Base-by-base conservation (phyloP, 2,797 vertebrate genomes). In the Poecilia wingei region DNA sequence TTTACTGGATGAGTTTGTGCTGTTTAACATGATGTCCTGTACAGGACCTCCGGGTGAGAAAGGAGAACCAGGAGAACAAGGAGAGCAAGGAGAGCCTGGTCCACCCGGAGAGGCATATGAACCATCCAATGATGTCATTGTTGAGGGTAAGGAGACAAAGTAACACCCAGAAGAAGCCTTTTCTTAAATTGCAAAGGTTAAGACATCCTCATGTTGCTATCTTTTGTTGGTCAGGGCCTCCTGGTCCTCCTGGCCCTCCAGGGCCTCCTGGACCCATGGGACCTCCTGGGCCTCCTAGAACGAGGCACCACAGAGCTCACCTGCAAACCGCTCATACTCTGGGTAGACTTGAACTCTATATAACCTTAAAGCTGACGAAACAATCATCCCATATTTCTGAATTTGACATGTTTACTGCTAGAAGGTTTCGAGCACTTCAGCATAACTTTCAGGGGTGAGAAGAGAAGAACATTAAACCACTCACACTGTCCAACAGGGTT, bases 61-160 rank as follows among this genome's bases (percentile, higher is more conserved):
- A 79, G 94, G 95, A 81, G 94, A 95, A n/a, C 84, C 85, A 0
- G 95, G 95, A 6, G 92, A 92, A 36, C 88, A 76, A 78, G 95
- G 95, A 61, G 94, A 93, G 51, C 85, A 0, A 14, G 98, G 98
- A 49, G 93, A 93, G 74, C 92, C 95, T 61, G 98, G 98, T 0
- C 93, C 96, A n/a, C 95, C 95, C 22, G 97, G 97, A 77, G 96
- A 97, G 81, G 95, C 95, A 47, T 95, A 94, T 1, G 95, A 98
- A 22, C 92, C 95, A 20, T 97, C 92, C 84, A 98, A 97, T 3
- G 96, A 98, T 0, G 90, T 98, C 78, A 91, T 97, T 25, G 68
- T 95, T 18, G 92, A 98, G 93, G 98, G 98, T 95, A 89, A 81
- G 95, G 28, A 72, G 36, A 33, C 7, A 20, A 4, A 53, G 5